phyloP scores from a whole-genome alignment of 2,888 invertebrate genomes.

The Ecliptopera silaceata region DNA sequence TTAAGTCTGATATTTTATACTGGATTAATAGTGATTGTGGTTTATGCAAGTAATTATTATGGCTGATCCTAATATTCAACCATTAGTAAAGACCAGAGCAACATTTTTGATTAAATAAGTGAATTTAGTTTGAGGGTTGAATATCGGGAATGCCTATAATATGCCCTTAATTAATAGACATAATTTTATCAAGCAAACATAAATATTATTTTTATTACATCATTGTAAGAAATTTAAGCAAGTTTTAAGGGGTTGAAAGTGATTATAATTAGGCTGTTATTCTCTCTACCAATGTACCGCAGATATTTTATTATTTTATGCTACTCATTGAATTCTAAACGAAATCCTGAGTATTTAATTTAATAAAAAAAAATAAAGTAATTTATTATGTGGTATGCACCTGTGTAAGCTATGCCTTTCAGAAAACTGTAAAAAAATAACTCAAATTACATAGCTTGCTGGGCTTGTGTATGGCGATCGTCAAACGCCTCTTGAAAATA shows the following conservation, averaged over 20 bases:
- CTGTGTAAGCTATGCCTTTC: background rate
- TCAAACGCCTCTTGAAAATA: background rate
- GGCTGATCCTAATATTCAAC: background rate
- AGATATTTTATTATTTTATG: too few species aligned
- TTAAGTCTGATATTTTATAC: conserved; percentile 40
- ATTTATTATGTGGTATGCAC: background rate
- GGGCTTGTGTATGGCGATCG: background rate
- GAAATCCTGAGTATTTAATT: background rate
- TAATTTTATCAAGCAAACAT: background rate
- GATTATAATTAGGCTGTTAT: background rate
- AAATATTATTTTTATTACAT: background rate
- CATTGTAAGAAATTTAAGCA: background rate
- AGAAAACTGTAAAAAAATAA: conserved; percentile 2
- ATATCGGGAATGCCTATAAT: too few species aligned
- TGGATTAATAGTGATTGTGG: conserved; percentile 27
- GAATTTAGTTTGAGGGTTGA: too few species aligned
- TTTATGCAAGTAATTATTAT: conserved; percentile 2
- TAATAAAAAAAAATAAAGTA: background rate
- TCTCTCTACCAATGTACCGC: too few species aligned
- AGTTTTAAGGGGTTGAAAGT: background rate
- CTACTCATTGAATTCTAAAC: too few species aligned
- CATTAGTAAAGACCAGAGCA: too few species aligned
- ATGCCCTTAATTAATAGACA: too few species aligned
- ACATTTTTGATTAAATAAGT: too few species aligned
- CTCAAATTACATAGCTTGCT: conserved; percentile 10